These are phyloP conservation scores for Xyrichtys novacula DNA, from an alignment of 2,797 vertebrate genomes.

Conservation along the genomic window DNA sequence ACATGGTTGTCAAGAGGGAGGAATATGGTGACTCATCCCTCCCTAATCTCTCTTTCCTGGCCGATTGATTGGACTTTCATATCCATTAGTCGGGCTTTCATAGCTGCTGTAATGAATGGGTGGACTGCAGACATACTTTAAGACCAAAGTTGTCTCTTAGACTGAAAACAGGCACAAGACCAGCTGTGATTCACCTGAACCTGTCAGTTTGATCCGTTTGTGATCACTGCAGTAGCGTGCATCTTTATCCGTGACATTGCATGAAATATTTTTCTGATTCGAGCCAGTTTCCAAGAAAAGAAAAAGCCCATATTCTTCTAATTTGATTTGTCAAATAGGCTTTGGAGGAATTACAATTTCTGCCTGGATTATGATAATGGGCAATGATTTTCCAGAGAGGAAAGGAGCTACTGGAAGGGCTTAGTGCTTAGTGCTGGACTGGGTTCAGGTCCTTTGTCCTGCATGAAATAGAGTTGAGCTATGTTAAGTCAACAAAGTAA, in stretches of 20 bases:
- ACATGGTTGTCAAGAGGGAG: constrained; percentile 76
- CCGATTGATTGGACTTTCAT: constrained; percentile 82
- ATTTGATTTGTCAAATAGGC: neutral
- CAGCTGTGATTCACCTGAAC: constrained; percentile 28
- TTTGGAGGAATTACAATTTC: neutral
- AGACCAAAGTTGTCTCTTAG: constrained; percentile 60
- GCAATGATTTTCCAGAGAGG: neutral
- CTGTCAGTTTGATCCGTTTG: neutral
- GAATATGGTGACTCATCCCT: constrained; percentile 76
- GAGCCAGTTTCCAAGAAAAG: neutral
- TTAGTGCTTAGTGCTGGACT: neutral
- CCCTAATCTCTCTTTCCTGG: constrained; percentile 75
- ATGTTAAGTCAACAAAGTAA: neutral
- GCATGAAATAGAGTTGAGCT: neutral
- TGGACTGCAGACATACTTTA: constrained; percentile 58
- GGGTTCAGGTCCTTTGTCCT: neutral
- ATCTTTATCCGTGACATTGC: neutral
- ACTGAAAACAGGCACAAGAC: constrained; percentile 8
- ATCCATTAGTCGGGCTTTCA: constrained; percentile 81
- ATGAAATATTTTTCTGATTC: neutral
- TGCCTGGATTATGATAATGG: neutral
- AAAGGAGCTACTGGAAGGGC: neutral
- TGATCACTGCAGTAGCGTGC: too few relatives aligned
- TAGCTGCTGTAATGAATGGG: constrained; percentile 69
- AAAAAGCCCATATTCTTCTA: neutral